Percentiles rank a stretch among this genome's conserved stretches.
Evolutionary conservation across 2,888 invertebrate species (phyloP).

Genomic region (Nephrotoma guestfalica): DNA sequence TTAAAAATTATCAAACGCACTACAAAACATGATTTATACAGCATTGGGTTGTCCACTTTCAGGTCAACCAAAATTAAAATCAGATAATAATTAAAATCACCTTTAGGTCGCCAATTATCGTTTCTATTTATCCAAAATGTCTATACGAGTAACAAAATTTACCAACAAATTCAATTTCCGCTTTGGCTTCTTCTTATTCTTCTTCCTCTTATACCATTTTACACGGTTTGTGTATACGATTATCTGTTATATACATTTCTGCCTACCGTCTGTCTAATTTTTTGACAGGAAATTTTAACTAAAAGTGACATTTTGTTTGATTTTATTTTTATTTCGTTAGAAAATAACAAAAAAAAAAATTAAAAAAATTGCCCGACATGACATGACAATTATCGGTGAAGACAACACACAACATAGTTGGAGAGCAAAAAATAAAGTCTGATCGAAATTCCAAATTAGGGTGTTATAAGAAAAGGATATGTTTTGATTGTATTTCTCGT

Average conservation of each 20-base stretch:
- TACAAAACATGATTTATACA: too few species aligned
- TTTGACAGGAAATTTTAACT: slow-evolving; percentile 43
- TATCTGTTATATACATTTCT: background rate
- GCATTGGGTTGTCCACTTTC: background rate
- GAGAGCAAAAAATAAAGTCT: background rate
- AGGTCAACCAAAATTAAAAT: background rate
- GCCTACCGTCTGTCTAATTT: slow-evolving; percentile 35
- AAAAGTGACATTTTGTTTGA: slow-evolving; percentile 32
- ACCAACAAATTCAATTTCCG: background rate
- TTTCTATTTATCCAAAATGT: background rate
- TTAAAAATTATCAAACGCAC: too few species aligned
- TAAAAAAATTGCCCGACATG: background rate
- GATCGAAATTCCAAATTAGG: background rate
- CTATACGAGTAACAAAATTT: background rate
- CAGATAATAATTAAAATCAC: background rate
- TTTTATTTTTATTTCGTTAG: background rate
- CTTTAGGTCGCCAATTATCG: background rate
- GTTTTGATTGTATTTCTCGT: background rate
- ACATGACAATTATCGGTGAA: background rate
- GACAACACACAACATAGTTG: background rate
- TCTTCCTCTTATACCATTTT: background rate
- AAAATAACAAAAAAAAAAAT: background rate
- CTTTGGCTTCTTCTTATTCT: background rate
- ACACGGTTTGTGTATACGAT: background rate
- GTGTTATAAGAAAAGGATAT: background rate